A percentile compares a stretch with the other conserved stretches of the same genome.
Conservation (phyloP, 1,140 invertebrate species). For the Diorhabda sublineata region DNA sequence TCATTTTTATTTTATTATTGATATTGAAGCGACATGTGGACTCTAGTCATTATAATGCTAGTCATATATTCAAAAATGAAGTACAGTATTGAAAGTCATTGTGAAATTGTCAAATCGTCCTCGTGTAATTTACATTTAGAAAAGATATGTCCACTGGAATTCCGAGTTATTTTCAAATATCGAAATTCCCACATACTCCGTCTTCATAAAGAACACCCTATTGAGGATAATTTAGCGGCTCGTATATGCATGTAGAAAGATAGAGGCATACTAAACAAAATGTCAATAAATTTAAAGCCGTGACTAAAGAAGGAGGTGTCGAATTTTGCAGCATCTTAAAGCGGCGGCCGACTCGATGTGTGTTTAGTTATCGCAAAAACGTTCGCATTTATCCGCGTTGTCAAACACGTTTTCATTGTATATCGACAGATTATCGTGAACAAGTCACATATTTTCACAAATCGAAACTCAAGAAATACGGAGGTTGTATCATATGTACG, state of each 20-base stretch:
- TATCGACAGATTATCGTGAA: slow-evolving; percentile 13
- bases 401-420: slow-evolving; percentile 21
- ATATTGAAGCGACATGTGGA: too few species aligned
- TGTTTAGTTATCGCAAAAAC: slow-evolving; percentile 6
- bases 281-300: slow-evolving; percentile 8
- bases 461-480: too few species aligned
- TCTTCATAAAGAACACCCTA: background rate
- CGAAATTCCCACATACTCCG: background rate
- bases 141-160: too few species aligned
- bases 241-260: background rate
- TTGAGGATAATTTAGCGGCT: background rate
- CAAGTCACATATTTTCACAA: slow-evolving; percentile 8
- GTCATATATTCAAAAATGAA: too few species aligned
- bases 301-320: slow-evolving; percentile 17
- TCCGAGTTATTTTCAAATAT: background rate
- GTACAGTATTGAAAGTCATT: too few species aligned
- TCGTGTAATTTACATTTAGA: too few species aligned
- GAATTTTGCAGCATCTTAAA: slow-evolving; percentile 1
- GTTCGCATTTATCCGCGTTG: slow-evolving; percentile 15
- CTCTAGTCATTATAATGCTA: too few species aligned
- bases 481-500: too few species aligned
- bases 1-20: too few species aligned
- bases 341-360: background rate
- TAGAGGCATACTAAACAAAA: slow-evolving; percentile 7
- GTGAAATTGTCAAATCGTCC: too few species aligned